Conservation (phyloP, 2,888 invertebrate genomes). For the Zelleria hepariella region DNA sequence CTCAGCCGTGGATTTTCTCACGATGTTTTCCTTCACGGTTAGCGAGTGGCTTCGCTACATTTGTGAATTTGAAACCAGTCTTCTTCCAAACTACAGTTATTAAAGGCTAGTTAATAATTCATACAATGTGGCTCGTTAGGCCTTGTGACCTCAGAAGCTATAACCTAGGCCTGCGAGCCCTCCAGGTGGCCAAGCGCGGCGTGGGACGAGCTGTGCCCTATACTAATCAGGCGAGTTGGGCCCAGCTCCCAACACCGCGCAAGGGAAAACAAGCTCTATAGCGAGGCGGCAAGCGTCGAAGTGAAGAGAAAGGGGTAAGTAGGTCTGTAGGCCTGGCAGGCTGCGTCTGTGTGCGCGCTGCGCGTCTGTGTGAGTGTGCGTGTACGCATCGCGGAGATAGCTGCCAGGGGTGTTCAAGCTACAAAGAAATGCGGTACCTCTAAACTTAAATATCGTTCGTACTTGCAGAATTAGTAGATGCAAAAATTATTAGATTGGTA, state of each 20-base stretch:
- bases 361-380: slow-evolving; percentile 38
- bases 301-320: slow-evolving; percentile 52
- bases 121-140: background rate
- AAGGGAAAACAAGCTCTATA: slow-evolving; percentile 28
- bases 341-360: slow-evolving; percentile 33
- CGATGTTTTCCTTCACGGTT: too few species aligned
- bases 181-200: background rate
- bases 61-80: too few species aligned
- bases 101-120: background rate
- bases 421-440: slow-evolving; percentile 61
- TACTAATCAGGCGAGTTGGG: slow-evolving; percentile 40
- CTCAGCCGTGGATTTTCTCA: too few species aligned
- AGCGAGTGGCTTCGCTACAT: too few species aligned
- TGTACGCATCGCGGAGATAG: slow-evolving; percentile 65
- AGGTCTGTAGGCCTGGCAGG: slow-evolving; percentile 63
- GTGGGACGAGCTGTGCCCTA: background rate
- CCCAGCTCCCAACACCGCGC: slow-evolving; percentile 16
- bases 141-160: background rate
- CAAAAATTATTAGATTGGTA: too few species aligned
- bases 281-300: slow-evolving; percentile 20
- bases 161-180: slow-evolving; percentile 1
- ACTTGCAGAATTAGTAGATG: too few species aligned
- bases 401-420: slow-evolving; percentile 43
- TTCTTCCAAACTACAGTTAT: background rate
- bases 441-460: too few species aligned